Conservation (phyloP, 2,888 invertebrate genomes). For the Cheilosia soror region DNA sequence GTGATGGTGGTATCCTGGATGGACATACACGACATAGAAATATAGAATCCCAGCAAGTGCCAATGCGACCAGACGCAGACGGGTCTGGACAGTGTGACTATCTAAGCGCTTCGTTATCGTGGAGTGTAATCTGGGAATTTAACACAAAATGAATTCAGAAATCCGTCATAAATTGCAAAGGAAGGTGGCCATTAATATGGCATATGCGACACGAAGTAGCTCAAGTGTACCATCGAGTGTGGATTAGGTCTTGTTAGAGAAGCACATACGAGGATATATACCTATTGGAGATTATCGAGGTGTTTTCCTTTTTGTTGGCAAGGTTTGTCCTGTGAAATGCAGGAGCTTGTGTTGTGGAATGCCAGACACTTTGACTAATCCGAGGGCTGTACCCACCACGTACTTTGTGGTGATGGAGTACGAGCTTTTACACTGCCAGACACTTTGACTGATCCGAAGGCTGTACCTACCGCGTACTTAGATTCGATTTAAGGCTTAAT, state of each 20-base stretch:
- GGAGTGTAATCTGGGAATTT: constrained; percentile 59
- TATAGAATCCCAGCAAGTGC: constrained; percentile 56
- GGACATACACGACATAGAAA: constrained; percentile 22
- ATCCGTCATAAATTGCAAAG: constrained; percentile 68
- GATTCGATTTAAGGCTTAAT: too few species aligned
- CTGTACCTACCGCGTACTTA: too few species aligned
- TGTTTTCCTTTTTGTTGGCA: neutral
- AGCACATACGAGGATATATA: constrained; percentile 39
- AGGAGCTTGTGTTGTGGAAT: too few species aligned
- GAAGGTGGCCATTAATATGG: constrained; percentile 61
- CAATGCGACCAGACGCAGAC: constrained; percentile 55
- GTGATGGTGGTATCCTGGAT: constrained; percentile 9
- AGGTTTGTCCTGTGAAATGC: neutral
- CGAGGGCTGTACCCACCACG: too few species aligned
- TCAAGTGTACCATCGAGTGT: constrained; percentile 39
- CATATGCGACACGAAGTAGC: constrained; percentile 45
- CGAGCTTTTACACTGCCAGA: too few species aligned
- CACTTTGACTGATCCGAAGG: too few species aligned
- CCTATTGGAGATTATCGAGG: neutral
- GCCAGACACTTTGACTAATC: too few species aligned
- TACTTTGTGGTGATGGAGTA: too few species aligned
- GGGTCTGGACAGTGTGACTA: constrained; percentile 21
- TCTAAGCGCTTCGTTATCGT: constrained; percentile 56
- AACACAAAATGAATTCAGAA: constrained; percentile 63
- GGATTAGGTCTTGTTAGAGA: constrained; percentile 31